A percentile compares a stretch with the other conserved stretches of the same genome.
These are phyloP conservation scores for Pelodiscus sinensis DNA, from an alignment of 2,113 vertebrate species.

Conservation along the genomic window DNA sequence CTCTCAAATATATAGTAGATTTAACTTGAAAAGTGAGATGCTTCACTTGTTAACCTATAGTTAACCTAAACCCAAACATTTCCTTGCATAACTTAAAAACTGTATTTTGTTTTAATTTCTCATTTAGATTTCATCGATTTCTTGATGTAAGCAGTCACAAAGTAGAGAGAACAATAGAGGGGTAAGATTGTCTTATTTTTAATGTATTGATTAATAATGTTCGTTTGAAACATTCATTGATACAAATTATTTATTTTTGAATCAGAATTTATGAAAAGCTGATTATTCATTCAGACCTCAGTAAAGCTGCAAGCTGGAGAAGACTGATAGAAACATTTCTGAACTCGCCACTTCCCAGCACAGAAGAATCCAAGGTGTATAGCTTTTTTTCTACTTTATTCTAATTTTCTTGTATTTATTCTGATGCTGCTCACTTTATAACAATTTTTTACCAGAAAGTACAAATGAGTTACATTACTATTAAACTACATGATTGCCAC, in stretches of 20 bases:
- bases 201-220: not conserved
- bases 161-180: conserved; percentile 87
- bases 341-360: conserved; percentile 83
- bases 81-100: conserved; percentile 1
- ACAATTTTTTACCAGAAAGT: not conserved
- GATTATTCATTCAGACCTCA: conserved; percentile 92
- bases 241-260: conserved; percentile 33
- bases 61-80: not conserved
- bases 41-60: conserved; percentile 4
- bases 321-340: conserved; percentile 92
- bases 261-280: conserved; percentile 94
- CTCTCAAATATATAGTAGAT: not conserved
- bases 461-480: not conserved
- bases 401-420: accelerated
- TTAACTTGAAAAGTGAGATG: not conserved
- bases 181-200: conserved; percentile 81
- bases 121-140: conserved; percentile 90
- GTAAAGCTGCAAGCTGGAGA: conserved; percentile 94
- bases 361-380: conserved; percentile 86
- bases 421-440: not conserved
- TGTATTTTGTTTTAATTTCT: conserved; percentile 40
- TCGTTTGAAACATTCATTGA: conserved; percentile 14
- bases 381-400: not conserved
- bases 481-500: not conserved
- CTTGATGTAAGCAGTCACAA: conserved; percentile 93